These are phyloP conservation scores for Tetragnatha versicolor DNA, from an alignment of 1,140 invertebrate species.

Conservation along the genomic window DNA sequence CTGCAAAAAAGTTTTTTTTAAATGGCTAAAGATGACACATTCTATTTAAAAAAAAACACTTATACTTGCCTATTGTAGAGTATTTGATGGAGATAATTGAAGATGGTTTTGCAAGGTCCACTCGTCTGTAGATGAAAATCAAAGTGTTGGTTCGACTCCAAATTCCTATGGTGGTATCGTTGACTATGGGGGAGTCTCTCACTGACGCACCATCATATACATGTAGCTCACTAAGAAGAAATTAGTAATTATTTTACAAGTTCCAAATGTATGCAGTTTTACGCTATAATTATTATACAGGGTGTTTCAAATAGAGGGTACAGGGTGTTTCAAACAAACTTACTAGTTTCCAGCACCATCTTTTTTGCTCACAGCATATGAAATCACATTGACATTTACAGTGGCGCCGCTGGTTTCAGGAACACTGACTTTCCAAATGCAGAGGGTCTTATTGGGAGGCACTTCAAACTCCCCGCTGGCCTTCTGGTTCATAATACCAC, in stretches of 20 bases:
- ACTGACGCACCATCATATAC: conserved; percentile 39
- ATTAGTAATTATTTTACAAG: background rate
- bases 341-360: conserved; percentile 34
- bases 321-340: background rate
- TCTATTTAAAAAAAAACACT: background rate
- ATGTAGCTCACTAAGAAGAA: conserved; percentile 27
- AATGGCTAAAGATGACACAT: too few relatives aligned
- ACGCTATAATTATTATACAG: background rate
- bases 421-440: conserved; percentile 42
- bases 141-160: conserved; percentile 40
- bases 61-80: conserved; percentile 5
- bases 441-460: conserved; percentile 2
- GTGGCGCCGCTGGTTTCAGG: background rate
- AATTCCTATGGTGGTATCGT: background rate
- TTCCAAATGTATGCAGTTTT: background rate
- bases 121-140: conserved; percentile 19
- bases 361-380: conserved; percentile 11
- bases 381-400: conserved; percentile 20
- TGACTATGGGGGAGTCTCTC: conserved; percentile 18
- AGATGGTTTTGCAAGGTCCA: conserved; percentile 5
- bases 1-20: too few relatives aligned
- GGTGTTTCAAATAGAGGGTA: too few relatives aligned
- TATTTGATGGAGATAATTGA: conserved; percentile 23
- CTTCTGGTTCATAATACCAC: background rate
- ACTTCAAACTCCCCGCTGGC: background rate